Evolutionary conservation across 2,113 vertebrate genomes (phyloP).

Genomic region (Sebastes fasciatus): DNA sequence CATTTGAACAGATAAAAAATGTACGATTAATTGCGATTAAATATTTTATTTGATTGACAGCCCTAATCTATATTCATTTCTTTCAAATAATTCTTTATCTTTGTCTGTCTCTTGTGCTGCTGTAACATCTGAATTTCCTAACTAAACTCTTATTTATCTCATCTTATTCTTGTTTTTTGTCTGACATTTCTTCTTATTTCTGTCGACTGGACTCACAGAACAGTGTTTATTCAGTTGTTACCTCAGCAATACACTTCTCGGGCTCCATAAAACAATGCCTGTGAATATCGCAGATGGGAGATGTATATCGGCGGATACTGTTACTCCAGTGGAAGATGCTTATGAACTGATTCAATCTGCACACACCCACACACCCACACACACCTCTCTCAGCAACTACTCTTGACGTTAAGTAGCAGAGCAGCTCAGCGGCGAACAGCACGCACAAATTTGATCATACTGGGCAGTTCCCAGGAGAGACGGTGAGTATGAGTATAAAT

Average conservation of each 20-base stretch:
- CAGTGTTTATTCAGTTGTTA: slow-evolving; percentile 23
- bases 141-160: not conserved
- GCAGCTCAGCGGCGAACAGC: slow-evolving; percentile 6
- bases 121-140: not conserved
- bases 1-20: no score
- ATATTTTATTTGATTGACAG: no score
- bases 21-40: no score
- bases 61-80: not conserved
- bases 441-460: slow-evolving; percentile 46
- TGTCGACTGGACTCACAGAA: slow-evolving; percentile 2
- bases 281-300: slow-evolving; percentile 42
- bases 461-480: slow-evolving; percentile 40
- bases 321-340: slow-evolving; percentile 41
- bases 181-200: not conserved
- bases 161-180: not conserved
- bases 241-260: slow-evolving; percentile 13
- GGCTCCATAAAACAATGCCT: slow-evolving; percentile 38
- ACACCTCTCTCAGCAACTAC: slow-evolving; percentile 9
- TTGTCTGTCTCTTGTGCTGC: not conserved
- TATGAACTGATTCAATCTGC: slow-evolving; percentile 55
- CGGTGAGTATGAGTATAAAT: slow-evolving; percentile 50
- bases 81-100: not conserved
- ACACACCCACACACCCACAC: slow-evolving; percentile 8
- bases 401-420: slow-evolving; percentile 24
- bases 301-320: slow-evolving; percentile 41